Conservation (phyloP, 2,797 vertebrate species). For the Ptychadena robeensis region DNA sequence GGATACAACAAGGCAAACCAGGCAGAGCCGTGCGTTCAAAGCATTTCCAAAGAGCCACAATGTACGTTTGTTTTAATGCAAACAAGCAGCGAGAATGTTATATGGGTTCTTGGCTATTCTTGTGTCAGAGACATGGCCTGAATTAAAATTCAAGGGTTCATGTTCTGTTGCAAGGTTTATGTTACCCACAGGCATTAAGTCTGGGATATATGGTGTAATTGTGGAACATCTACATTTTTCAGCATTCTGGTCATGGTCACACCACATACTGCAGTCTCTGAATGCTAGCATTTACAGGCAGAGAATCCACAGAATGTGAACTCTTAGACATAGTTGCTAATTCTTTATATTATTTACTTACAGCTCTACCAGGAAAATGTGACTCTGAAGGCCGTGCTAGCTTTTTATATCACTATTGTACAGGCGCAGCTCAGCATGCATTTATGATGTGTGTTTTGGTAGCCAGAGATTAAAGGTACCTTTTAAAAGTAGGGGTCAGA, state of each 20-base stretch:
- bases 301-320: background rate
- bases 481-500: background rate
- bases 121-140: background rate
- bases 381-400: background rate
- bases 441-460: background rate
- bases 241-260: constrained; percentile 10
- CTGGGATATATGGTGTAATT: background rate
- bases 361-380: background rate
- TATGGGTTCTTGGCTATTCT: background rate
- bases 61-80: constrained; percentile 20
- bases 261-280: constrained; percentile 38
- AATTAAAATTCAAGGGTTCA: background rate
- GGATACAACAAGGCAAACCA: constrained; percentile 64
- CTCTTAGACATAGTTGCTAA: background rate
- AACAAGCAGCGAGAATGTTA: background rate
- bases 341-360: background rate
- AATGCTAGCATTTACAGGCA: constrained; percentile 53
- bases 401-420: background rate
- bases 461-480: background rate
- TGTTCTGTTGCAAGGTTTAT: background rate
- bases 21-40: constrained; percentile 5
- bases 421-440: background rate
- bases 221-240: constrained; percentile 37
- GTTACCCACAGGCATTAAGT: background rate
- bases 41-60: constrained; percentile 7